Conservation (phyloP, 2,888 invertebrate species). For the Mythimna pallens region DNA sequence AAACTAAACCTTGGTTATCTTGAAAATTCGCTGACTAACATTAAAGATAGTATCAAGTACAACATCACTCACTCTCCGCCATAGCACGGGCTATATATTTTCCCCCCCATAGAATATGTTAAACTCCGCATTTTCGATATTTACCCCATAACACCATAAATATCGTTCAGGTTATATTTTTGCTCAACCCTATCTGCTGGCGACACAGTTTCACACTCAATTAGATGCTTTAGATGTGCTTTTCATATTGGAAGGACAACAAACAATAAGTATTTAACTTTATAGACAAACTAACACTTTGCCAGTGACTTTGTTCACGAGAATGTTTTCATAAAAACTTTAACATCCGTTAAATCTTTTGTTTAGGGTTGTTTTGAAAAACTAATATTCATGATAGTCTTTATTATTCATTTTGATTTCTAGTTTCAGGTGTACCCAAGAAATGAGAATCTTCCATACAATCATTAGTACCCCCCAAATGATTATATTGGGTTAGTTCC, state of each 20-base stretch:
- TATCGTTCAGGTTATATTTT: slow-evolving; percentile 35
- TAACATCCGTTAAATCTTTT: too few relatives aligned
- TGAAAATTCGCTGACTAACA: slow-evolving; percentile 15
- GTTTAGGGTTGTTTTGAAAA: too few relatives aligned
- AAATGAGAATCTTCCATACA: too few relatives aligned
- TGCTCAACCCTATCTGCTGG: slow-evolving; percentile 41
- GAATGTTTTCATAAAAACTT: too few relatives aligned
- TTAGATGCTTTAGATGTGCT: slow-evolving; percentile 41
- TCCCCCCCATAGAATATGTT: slow-evolving; percentile 53
- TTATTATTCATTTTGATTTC: too few relatives aligned
- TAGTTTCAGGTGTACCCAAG: too few relatives aligned
- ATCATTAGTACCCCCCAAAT: too few relatives aligned
- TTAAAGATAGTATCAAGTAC: slow-evolving; percentile 34
- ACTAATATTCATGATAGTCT: too few relatives aligned
- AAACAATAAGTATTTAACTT: not conserved
- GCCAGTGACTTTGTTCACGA: too few relatives aligned
- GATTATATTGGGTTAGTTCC: too few relatives aligned
- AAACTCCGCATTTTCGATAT: slow-evolving; percentile 44
- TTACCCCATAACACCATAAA: slow-evolving; percentile 35
- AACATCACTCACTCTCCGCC: slow-evolving; percentile 31
- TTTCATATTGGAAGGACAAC: slow-evolving; percentile 13
- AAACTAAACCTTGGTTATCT: not conserved
- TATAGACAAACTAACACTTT: not conserved
- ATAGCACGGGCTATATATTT: slow-evolving; percentile 45
- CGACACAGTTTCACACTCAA: slow-evolving; percentile 64